Evolutionary conservation across 2,797 vertebrate genomes (phyloP).

Genomic region (Benthosema pterotum): DNA sequence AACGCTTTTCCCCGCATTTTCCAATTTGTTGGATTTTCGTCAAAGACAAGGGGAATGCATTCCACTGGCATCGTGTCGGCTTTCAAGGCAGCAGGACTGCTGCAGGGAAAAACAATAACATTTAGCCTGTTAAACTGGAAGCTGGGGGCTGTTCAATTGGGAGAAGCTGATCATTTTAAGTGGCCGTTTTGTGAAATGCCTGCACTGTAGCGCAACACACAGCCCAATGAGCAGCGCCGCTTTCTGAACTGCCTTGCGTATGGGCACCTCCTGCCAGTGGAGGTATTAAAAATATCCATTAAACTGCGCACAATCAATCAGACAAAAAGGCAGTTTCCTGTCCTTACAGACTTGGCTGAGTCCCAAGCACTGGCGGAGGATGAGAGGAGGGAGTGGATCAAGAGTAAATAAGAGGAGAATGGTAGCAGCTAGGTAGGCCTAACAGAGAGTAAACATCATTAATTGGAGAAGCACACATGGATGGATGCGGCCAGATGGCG

Average conservation of each 20-base stretch:
- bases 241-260: not conserved
- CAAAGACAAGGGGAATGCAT: not conserved
- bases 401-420: constrained; percentile 67
- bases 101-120: constrained; percentile 7
- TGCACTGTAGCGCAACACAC: not conserved
- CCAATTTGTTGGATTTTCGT: constrained; percentile 3
- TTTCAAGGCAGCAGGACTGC: not conserved
- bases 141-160: not conserved
- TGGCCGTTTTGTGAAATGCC: not conserved
- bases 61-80: not conserved
- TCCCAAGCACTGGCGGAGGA: constrained; percentile 44
- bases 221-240: not conserved
- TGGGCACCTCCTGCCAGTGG: not conserved
- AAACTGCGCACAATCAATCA: constrained; percentile 7
- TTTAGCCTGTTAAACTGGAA: not conserved
- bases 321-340: constrained; percentile 21
- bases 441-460: constrained; percentile 75
- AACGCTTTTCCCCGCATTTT: no score
- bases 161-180: not conserved
- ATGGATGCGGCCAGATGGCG: constrained; percentile 79
- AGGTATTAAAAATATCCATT: not conserved
- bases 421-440: constrained; percentile 63
- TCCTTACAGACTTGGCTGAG: constrained; percentile 21
- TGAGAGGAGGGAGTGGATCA: constrained; percentile 39
- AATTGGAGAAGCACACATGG: constrained; percentile 75